phyloP scores from a whole-genome alignment of 2,113 vertebrate species.

The Ahaetulla prasina region DNA sequence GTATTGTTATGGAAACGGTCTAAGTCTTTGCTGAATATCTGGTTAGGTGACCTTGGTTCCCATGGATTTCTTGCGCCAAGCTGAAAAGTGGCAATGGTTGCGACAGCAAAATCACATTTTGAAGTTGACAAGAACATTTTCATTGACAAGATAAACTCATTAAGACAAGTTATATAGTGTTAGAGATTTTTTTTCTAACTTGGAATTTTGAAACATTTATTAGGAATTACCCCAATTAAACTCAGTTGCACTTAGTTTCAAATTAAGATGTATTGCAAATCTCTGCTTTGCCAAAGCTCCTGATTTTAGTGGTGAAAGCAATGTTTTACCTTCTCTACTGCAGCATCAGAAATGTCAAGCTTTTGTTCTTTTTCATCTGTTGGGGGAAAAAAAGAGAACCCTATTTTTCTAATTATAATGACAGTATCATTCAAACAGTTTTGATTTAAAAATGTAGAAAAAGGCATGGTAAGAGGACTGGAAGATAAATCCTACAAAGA shows the following conservation, averaged over 20 bases:
- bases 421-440: not conserved
- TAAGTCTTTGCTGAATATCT: too few species aligned
- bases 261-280: not conserved
- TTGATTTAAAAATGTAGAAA: not conserved
- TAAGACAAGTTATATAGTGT: not conserved
- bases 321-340: constrained; percentile 68
- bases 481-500: not conserved
- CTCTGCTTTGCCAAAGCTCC: not conserved
- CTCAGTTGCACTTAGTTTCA: not conserved
- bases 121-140: not conserved
- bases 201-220: not conserved
- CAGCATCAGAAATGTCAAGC: constrained; percentile 63
- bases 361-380: constrained; percentile 73
- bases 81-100: too few species aligned
- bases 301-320: not conserved
- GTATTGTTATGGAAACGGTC: too few species aligned
- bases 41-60: too few species aligned
- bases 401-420: constrained; percentile 25
- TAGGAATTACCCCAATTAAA: not conserved
- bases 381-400: constrained; percentile 47
- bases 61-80: too few species aligned
- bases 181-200: not conserved
- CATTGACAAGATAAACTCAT: not conserved
- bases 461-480: not conserved
- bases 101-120: too few species aligned